These are phyloP conservation scores for Festucalex cinctus DNA, from an alignment of 2,113 vertebrate genomes.

Conservation along the genomic window DNA sequence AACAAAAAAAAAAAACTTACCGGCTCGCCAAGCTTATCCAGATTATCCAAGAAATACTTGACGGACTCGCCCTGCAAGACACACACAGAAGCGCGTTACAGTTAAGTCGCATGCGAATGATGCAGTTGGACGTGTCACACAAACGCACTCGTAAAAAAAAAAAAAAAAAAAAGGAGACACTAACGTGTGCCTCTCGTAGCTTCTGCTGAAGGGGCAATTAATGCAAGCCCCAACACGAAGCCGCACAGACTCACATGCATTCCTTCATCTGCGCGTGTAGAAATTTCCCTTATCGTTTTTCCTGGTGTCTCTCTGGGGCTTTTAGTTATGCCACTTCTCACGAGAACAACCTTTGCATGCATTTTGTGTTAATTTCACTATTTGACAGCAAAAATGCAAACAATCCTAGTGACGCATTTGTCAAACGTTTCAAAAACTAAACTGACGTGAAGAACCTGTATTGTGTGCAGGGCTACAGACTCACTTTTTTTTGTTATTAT, in stretches of 20 bases:
- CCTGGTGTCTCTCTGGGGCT: background rate
- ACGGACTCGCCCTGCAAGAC: slow-evolving; percentile 90
- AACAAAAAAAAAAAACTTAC: slow-evolving; percentile 78
- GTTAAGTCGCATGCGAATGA: background rate
- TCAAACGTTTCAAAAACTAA: slow-evolving; percentile 25
- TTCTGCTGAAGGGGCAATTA: slow-evolving; percentile 21
- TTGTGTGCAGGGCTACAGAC: background rate
- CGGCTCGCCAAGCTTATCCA: slow-evolving; percentile 90
- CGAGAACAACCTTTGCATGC: too few species aligned
- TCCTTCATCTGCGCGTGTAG: slow-evolving; percentile 37
- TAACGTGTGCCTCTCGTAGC: slow-evolving; percentile 1
- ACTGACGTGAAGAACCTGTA: slow-evolving; percentile 60
- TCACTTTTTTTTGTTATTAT: too few species aligned
- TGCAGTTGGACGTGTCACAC: background rate
- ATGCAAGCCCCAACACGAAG: slow-evolving; percentile 60
- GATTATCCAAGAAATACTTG: slow-evolving; percentile 98
- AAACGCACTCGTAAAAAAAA: too few species aligned
- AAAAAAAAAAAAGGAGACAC: background rate
- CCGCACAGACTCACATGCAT: slow-evolving; percentile 40
- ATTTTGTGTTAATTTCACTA: background rate
- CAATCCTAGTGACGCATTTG: background rate
- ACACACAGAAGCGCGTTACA: slow-evolving; percentile 4
- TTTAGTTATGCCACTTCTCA: background rate
- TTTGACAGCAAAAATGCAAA: slow-evolving; percentile 9
- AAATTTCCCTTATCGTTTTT: background rate